Base-by-base conservation (phyloP, 2,888 invertebrate species). In the Idaea dimidiata region DNA sequence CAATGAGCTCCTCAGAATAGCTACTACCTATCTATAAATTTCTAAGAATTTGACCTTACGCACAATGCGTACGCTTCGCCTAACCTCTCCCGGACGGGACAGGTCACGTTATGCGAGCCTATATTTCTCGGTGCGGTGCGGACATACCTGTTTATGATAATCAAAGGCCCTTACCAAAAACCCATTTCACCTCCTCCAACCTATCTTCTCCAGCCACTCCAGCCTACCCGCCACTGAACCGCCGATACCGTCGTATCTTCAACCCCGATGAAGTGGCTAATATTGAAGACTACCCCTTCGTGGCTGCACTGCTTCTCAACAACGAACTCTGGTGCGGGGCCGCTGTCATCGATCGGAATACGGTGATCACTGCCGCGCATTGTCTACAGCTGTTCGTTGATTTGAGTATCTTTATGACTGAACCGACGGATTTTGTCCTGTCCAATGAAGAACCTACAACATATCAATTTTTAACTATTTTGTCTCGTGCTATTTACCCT, bases 311-410 rank as follows among this genome's bases (percentile, higher is more conserved):
- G 16, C 75, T 91, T 54, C 83, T 91, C 16, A 90, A 90, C 80
- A 74, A 76, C 10, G 77, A 88, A 67, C 77, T 91, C 24, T 91
- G 91, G 91, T 92, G 91, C 60, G 91, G 89, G 0, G 91, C 79
- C 0, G 91, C 81, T 58, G 72, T 92, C 60, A 78, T 92, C 0
- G 80, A 74, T 1, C 64, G 64, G 0, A 89, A 91, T 59, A 76
- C 72, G 10, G 76, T 90, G 14, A 68, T 92, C 0, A 90, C 91
- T 0, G 91, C 91, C 0, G 91, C 91, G 0, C 91, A 92, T 64
- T 92, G 91, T 60, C 70, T 92, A 59, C 91, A 91, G 68, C 67
- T 91, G 91, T 92, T 66, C 76, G 88, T 81, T 18, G 6, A 24
- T 0, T 54, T 59, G 31, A 54, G 54, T 16, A 54, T 16, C 16